phyloP scores from a whole-genome alignment of 2,797 vertebrate species.

The Trematomus bernacchii region DNA sequence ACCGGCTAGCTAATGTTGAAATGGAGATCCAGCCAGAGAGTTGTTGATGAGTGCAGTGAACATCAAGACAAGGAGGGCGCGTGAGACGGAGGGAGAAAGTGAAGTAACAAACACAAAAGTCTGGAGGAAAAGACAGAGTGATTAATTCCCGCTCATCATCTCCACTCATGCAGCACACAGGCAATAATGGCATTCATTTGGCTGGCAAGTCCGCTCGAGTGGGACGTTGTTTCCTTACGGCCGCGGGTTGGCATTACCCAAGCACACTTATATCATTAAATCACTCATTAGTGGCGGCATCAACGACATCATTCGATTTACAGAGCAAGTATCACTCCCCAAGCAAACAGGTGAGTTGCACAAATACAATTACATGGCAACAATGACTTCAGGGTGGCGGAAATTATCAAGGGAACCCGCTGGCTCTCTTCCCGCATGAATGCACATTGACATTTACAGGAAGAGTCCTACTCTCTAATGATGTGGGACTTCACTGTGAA shows the following conservation, averaged over 20 bases:
- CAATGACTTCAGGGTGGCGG: constrained; percentile 70
- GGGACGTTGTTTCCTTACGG: constrained; percentile 82
- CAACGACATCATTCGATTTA: constrained; percentile 89
- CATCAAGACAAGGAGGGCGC: neutral
- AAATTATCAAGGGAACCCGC: constrained; percentile 54
- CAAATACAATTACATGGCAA: constrained; percentile 78
- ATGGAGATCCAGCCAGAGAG: constrained; percentile 28
- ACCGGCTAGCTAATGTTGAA: constrained; percentile 4
- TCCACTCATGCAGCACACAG: constrained; percentile 80
- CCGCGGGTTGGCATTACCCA: constrained; percentile 80
- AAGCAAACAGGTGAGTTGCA: constrained; percentile 82
- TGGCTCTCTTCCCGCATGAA: constrained; percentile 50
- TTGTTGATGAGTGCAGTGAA: constrained; percentile 27
- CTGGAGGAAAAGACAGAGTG: constrained; percentile 65
- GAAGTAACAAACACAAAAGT: constrained; percentile 47
- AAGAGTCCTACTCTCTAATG: constrained; percentile 22
- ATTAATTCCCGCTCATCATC: constrained; percentile 79
- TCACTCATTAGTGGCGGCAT: constrained; percentile 87
- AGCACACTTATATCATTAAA: constrained; percentile 86
- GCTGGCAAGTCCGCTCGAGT: constrained; percentile 72
- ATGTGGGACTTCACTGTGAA: constrained; percentile 26
- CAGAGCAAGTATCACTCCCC: constrained; percentile 78
- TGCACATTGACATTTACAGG: constrained; percentile 69
- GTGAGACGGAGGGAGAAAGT: constrained; percentile 12
- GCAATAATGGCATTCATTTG: constrained; percentile 85